phyloP scores from a whole-genome alignment of 2,113 vertebrate genomes.

The Canis aureus region DNA sequence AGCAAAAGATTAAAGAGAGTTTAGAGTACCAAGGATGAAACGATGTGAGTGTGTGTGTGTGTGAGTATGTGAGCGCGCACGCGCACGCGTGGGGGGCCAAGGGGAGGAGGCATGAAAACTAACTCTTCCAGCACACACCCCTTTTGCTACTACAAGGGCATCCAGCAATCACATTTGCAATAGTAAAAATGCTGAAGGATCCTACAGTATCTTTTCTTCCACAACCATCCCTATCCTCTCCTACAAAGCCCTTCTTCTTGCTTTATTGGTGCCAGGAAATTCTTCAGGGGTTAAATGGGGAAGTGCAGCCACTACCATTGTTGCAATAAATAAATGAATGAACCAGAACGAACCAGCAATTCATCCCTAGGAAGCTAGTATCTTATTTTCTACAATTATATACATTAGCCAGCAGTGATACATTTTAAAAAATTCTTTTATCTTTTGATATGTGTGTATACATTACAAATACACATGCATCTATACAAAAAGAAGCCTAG shows the following conservation, averaged over 20 bases:
- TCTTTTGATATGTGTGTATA: conserved; percentile 66
- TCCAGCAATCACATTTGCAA: conserved; percentile 90
- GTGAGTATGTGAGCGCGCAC: conserved; percentile 55
- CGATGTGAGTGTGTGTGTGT: conserved; percentile 39
- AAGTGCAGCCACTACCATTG: conserved; percentile 83
- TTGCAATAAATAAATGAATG: conserved; percentile 87
- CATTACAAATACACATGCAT: conserved; percentile 60
- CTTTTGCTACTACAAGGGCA: conserved; percentile 92
- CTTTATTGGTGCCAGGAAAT: conserved; percentile 78
- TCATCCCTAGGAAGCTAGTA: conserved; percentile 75
- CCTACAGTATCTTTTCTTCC: conserved; percentile 75
- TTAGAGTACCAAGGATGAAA: conserved; percentile 71
- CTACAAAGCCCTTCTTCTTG: conserved; percentile 76
- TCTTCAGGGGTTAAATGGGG: conserved; percentile 82
- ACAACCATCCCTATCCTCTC: conserved; percentile 55
- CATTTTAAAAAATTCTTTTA: conserved; percentile 65
- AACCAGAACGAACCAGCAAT: conserved; percentile 79
- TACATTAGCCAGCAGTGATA: conserved; percentile 54
- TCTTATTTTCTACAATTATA: conserved; percentile 83
- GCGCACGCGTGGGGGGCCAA: conserved; percentile 78
- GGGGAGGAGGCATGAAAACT: conserved; percentile 88
- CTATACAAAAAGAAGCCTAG: conserved; percentile 66
- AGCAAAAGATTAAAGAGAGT: conserved; percentile 75
- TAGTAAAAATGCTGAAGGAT: conserved; percentile 88
- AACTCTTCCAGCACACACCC: conserved; percentile 90